Base-by-base conservation (phyloP, 2,888 invertebrate species). In the Caenorhabditis sp. region DNA sequence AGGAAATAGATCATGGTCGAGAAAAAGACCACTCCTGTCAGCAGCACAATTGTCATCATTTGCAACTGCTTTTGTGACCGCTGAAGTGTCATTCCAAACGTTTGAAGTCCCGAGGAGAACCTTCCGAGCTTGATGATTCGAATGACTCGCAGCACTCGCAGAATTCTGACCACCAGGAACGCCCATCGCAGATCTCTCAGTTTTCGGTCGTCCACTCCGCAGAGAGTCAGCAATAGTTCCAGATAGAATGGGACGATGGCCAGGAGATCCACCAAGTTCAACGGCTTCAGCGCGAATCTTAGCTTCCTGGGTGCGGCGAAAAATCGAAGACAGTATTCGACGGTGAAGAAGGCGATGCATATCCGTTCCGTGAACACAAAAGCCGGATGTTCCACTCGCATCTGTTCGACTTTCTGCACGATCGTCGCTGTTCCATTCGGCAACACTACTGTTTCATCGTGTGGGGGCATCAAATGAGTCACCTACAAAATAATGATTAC, bases 341-440 rank as follows among this genome's bases (percentile, higher is more conserved):
- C 86, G 6, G 88, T 89, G 73, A 88, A 88, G 78, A 87, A 88
- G 45, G 87, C 87, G 27, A 88, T 88, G 73, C 88, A 88, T 66
- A 87, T 85, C 76, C 88, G 68, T 74, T 88, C 88, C 2, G 88
- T 88, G 65, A 88, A 88, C n/a, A 88, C 88, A 71, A 88, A 88
- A 9, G 86, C 85, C 5, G 88, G 86, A 62, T 88, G 88, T 77
- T 88, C 88, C 11, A 88, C 86, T 70, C 84, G 70, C 83, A 86
- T 85, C 50, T 83, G 79, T 63, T 88, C 87, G 6, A 88, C 78
- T 55, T 85, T 84, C 61, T 84, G 83, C 9, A 86, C 78, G n/a
- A 85, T 75, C 9, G 70, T 75, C 20, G 83, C 86, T 8, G 84
- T 83, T 66, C 88, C 88, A 65, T 87, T 85, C 6, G 87, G 85